Percentiles rank a stretch among this genome's conserved stretches.
phyloP scores from a whole-genome alignment of 64 coral and sea anemone species.

The Catalaphyllia jardinei region DNA sequence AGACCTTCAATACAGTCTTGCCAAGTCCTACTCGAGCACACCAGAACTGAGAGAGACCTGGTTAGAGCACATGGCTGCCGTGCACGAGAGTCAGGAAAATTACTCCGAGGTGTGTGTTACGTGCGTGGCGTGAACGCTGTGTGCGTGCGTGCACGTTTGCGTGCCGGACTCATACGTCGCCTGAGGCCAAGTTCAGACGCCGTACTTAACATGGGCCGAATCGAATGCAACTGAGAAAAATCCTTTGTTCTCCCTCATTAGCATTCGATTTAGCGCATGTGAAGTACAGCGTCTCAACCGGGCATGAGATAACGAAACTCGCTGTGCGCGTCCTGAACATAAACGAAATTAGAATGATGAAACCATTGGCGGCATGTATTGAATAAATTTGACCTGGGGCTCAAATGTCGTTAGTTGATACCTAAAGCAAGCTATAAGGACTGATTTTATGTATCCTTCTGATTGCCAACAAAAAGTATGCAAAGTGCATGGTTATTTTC shows the following conservation, averaged over 20 bases:
- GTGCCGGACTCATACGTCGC: neutral
- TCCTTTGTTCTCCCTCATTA: too few relatives aligned
- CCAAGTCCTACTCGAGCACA: slow-evolving; percentile 96
- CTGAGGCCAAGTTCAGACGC: too few relatives aligned
- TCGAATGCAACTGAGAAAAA: too few relatives aligned
- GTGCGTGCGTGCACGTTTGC: neutral
- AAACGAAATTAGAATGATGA: too few relatives aligned
- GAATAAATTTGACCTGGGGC: neutral
- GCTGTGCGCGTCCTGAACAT: neutral
- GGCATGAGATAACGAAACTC: too few relatives aligned
- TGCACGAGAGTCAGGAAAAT: slow-evolving; percentile 84
- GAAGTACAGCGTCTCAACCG: too few relatives aligned
- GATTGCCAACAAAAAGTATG: too few relatives aligned
- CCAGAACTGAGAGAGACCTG: slow-evolving; percentile 91
- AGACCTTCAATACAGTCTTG: slow-evolving; percentile 98
- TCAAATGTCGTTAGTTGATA: neutral
- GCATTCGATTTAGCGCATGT: too few relatives aligned
- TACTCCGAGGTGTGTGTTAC: slow-evolving; percentile 81
- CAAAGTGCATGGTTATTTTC: too few relatives aligned
- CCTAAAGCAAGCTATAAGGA: too few relatives aligned
- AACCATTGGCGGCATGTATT: neutral
- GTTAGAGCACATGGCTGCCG: slow-evolving; percentile 95
- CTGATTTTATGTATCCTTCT: too few relatives aligned
- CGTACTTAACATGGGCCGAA: too few relatives aligned
- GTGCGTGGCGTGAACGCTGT: neutral